phyloP scores from a whole-genome alignment of 23 tunicate species.

The Clavelina lepadiformis region DNA sequence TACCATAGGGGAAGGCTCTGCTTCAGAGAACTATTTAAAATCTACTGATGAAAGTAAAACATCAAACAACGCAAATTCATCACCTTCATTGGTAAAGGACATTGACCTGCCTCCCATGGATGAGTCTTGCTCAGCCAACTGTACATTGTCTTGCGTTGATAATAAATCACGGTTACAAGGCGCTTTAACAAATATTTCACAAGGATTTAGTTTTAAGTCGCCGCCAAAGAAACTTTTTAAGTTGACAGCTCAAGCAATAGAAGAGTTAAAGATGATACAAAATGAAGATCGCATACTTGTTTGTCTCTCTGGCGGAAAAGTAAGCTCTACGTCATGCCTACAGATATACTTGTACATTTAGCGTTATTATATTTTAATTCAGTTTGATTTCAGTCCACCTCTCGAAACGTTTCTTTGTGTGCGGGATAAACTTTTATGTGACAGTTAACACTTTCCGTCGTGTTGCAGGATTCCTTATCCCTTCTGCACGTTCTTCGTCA shows the following conservation, averaged over 20 bases:
- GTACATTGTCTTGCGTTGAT: too few relatives aligned
- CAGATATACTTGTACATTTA: not conserved
- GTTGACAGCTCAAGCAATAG: conserved; percentile 72
- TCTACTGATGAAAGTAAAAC: too few relatives aligned
- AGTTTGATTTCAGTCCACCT: too few relatives aligned
- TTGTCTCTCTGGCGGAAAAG: conserved; percentile 98
- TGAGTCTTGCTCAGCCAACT: too few relatives aligned
- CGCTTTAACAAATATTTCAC: not conserved
- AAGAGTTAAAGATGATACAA: conserved; percentile 82
- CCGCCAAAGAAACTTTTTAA: conserved; percentile 76
- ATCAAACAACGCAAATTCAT: too few relatives aligned
- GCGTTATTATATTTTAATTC: not conserved
- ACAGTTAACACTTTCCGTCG: not conserved
- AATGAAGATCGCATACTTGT: conserved; percentile 86
- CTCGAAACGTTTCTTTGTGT: too few relatives aligned
- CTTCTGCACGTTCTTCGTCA: conserved; percentile 73
- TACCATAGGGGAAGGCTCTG: too few relatives aligned
- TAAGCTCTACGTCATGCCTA: not conserved
- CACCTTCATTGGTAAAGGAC: too few relatives aligned
- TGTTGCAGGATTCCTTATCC: conserved; percentile 67
- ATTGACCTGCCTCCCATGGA: too few relatives aligned
- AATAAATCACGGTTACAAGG: too few relatives aligned
- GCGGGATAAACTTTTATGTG: too few relatives aligned
- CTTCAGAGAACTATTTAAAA: too few relatives aligned
- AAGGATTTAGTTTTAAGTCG: conserved; percentile 10